phyloP scores from a whole-genome alignment of 2,113 vertebrate species.

The Ptilorrhoa leucosticta region DNA sequence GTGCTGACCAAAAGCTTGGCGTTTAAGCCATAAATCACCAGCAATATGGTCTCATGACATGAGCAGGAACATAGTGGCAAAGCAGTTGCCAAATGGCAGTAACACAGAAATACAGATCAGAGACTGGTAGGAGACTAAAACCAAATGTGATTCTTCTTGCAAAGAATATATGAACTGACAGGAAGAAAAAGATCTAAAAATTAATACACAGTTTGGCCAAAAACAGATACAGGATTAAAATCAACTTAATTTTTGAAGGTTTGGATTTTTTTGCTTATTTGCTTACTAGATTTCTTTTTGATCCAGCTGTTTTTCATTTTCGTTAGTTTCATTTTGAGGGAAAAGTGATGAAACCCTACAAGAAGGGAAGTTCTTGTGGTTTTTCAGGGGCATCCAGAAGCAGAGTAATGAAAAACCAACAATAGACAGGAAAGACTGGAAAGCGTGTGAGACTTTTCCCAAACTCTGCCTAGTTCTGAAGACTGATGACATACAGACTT shows the following conservation, averaged over 20 bases:
- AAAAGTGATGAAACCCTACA: conserved; percentile 35
- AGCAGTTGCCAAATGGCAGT: not conserved
- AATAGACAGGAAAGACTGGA: conserved; percentile 18
- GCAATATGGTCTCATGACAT: not conserved
- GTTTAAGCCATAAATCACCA: not conserved
- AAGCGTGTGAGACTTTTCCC: not conserved
- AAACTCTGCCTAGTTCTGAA: not conserved
- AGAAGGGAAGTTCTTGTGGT: conserved; percentile 62
- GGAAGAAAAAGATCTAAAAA: not conserved
- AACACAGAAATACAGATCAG: not conserved
- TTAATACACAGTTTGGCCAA: not conserved
- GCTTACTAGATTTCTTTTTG: conserved; percentile 14
- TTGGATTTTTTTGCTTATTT: not conserved
- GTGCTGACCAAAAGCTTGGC: not conserved
- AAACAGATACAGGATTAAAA: not conserved
- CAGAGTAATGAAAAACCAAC: conserved; percentile 27
- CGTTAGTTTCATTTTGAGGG: conserved; percentile 27
- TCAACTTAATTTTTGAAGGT: not conserved
- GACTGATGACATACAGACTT: not conserved
- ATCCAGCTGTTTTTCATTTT: conserved; percentile 10
- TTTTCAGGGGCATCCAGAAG: conserved; percentile 22
- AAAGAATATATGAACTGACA: not conserved
- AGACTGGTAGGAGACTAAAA: not conserved
- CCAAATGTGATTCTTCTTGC: not conserved
- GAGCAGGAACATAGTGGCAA: not conserved